Evolutionary conservation across 2,888 invertebrate genomes (phyloP), one percentile per base, ranked within the genome.

Genomic region (Pheosia tremula): DNA sequence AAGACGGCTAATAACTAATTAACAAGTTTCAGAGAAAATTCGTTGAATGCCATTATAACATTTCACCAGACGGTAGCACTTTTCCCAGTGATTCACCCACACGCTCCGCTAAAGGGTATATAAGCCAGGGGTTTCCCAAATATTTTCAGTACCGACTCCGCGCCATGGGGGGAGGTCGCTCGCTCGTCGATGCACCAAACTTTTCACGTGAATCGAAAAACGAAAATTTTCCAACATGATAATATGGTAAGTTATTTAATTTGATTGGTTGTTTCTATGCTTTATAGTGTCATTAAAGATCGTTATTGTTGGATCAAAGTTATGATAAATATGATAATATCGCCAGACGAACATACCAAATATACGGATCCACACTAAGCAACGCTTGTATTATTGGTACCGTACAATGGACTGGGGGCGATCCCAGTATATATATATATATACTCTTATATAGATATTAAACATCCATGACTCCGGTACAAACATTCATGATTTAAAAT

Each of bases 141-240:
- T 41, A 36, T 37, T 69, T 70, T n/a, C 80, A 86, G 85, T 85
- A 72, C 69, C 66, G 69, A 72, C 62, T 60, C 62, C 49, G 63
- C 63, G 41, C 45, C 63, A 61, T 5, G 61, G 72, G 66, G 71
- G 68, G 64, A 74, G 74, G 77, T 61, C 75, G 81, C 74, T 71
- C 76, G 59, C 64, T 71, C 43, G 47, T 56, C 41, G 58, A 61
- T 53, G 77, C 76, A 72, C 62, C 57, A 77, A 92, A 92, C 92
- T 92, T 92, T 91, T 91, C 91, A 90, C 92, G 92, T 74, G 74
- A 74, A 62, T 64, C 68, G 52, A 68, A 58, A 62, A 71, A 90
- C 70, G 78, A 78, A 62, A 88, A 89, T 74, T 89, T 89, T 80
- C 84, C 87, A 13, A 85, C 82, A 67, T 88, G 85, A 38, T 39